Conservation (phyloP, 2,797 vertebrate genomes). For the Spinus pinus region DNA sequence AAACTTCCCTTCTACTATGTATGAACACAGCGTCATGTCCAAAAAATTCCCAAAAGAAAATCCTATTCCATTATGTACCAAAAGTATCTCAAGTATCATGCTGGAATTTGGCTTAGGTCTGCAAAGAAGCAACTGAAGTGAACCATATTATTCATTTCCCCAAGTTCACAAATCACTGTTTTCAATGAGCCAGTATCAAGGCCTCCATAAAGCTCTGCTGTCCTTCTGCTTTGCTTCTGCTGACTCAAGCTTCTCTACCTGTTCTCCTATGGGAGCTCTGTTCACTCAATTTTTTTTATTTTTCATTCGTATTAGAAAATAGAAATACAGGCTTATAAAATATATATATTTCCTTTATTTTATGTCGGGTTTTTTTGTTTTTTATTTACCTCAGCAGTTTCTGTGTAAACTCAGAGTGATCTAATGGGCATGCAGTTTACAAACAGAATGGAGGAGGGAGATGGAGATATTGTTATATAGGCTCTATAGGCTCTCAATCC, state of each 20-base stretch:
- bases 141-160: background rate
- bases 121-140: background rate
- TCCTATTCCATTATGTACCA: background rate
- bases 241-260: conserved; percentile 11
- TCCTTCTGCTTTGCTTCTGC: conserved; percentile 12
- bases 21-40: background rate
- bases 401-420: background rate
- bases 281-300: background rate
- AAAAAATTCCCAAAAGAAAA: background rate
- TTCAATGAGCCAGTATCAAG: background rate
- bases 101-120: background rate
- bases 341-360: background rate
- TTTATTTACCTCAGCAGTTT: background rate
- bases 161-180: background rate
- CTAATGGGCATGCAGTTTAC: background rate
- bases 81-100: background rate
- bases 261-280: background rate
- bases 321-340: background rate
- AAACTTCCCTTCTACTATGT: background rate
- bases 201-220: conserved; percentile 8
- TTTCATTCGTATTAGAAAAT: background rate
- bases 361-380: background rate
- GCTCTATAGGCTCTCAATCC: background rate
- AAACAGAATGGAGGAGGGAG: background rate
- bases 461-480: background rate